Conservation (phyloP, 2,888 invertebrate genomes). For the Auanema freiburgensis region DNA sequence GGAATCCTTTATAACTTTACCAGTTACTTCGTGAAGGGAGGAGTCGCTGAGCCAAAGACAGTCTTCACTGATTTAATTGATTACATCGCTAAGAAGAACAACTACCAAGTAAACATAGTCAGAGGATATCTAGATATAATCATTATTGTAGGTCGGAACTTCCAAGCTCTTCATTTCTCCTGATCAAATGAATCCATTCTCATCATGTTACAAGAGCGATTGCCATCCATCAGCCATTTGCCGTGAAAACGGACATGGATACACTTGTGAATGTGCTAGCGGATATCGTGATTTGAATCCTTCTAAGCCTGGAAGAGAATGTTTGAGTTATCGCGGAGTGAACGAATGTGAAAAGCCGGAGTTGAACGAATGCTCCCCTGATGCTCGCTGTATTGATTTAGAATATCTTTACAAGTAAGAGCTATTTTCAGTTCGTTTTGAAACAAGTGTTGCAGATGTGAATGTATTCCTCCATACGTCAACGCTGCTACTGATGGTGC, state of each 20-base stretch:
- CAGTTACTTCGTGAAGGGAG: conserved; percentile 44
- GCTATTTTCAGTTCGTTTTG: neutral
- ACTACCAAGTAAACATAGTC: conserved; percentile 35
- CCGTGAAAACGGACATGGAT: conserved; percentile 40
- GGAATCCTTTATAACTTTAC: conserved; percentile 60
- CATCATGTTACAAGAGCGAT: conserved; percentile 48
- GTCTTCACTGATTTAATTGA: conserved; percentile 48
- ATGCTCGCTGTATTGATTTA: conserved; percentile 54
- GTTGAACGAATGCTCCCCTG: conserved; percentile 52
- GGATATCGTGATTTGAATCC: conserved; percentile 55
- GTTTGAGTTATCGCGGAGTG: conserved; percentile 44
- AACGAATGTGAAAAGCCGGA: conserved; percentile 53
- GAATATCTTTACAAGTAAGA: conserved; percentile 48
- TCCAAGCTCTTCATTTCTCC: conserved; percentile 55
- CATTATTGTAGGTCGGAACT: conserved; percentile 43
- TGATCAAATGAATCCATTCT: conserved; percentile 54
- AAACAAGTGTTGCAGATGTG: conserved; percentile 33
- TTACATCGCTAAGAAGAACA: conserved; percentile 46
- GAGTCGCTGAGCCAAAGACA: conserved; percentile 40
- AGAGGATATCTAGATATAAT: neutral
- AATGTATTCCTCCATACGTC: conserved; percentile 49
- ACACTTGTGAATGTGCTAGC: conserved; percentile 23
- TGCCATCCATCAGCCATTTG: conserved; percentile 49
- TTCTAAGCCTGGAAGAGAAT: conserved; percentile 45
- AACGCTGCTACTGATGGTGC: conserved; percentile 45